Evolutionary conservation across 2,888 invertebrate species (phyloP).

Genomic region (Spialia ferax): DNA sequence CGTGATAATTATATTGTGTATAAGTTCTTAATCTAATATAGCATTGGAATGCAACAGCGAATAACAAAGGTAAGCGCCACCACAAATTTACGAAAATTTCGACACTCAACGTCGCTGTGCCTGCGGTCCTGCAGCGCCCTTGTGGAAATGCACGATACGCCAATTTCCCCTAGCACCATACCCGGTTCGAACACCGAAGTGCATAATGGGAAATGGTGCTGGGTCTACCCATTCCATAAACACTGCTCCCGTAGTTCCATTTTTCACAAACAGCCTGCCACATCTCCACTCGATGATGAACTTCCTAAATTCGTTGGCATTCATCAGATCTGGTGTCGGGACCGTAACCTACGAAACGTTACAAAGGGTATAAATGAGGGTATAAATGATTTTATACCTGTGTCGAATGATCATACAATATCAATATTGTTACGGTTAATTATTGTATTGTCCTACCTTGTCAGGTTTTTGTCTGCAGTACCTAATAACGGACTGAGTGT

Average conservation of each 20-base stretch:
- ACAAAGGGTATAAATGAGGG: constrained; percentile 44
- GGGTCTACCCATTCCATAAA: constrained; percentile 88
- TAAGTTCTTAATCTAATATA: constrained; percentile 6
- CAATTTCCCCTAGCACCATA: constrained; percentile 89
- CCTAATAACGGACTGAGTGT: constrained; percentile 88
- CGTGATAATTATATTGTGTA: constrained; percentile 33
- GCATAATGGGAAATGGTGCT: constrained; percentile 85
- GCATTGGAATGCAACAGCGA: constrained; percentile 55
- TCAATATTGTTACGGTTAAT: constrained; percentile 39
- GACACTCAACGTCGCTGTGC: constrained; percentile 75
- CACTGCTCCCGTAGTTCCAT: constrained; percentile 77
- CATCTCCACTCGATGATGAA: constrained; percentile 87
- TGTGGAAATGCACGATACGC: constrained; percentile 81
- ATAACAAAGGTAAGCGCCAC: constrained; percentile 65
- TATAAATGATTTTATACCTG: constrained; percentile 46
- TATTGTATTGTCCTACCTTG: constrained; percentile 75
- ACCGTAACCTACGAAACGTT: constrained; percentile 81
- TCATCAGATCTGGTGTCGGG: constrained; percentile 86
- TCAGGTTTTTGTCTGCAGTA: constrained; percentile 88
- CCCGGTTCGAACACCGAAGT: constrained; percentile 88
- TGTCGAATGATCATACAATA: constrained; percentile 46
- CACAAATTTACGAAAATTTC: constrained; percentile 47
- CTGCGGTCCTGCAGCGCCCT: constrained; percentile 55
- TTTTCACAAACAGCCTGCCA: constrained; percentile 81
- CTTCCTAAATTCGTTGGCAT: constrained; percentile 83